Evolutionary conservation across 1,140 invertebrate genomes (phyloP), one percentile per base, ranked within the genome.

Genomic region (Drosophila sulfurigaster): DNA sequence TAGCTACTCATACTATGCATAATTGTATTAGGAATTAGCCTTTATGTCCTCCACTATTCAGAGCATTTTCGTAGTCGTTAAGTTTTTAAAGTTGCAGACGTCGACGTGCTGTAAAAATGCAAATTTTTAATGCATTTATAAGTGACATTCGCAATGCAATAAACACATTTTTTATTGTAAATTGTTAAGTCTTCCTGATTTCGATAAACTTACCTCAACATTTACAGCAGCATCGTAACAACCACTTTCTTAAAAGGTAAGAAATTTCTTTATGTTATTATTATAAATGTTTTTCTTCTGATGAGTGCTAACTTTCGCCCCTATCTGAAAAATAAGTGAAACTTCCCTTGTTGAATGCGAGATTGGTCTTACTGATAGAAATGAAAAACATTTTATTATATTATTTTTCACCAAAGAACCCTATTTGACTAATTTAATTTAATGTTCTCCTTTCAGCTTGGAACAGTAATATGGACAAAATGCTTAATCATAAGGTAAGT

Each of bases 101-200:
- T 8, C 46, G 41, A 20, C 28, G 41, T 60, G 30, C 71, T 68
- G 71, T 69, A 74, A 13, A 52, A 69, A 74, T 74, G 65, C 71
- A 62, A 77, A 66, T 75, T 82, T 71, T 25, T 54, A 57, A 75
- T 74, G 83, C 82, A 87, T 87, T 87, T 88, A 88, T 56, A 73
- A 66, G 76, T 82, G 83, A 87, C 82, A 88, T 90, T 88, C 83
- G 75, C 83, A 88, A 88, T 90, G 83, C 83, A 88, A 89, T 89
- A 90, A 88, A 88, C 68, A 45, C 75, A 75, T 45, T 88, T 25
- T 78, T 85, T 81, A 88, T 88, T 87, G 86, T 89, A 68, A 15
- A 65, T 11, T 10, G 51, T 16, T 2, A n/a, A 4, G 28, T 28
- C 8, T n/a, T 20, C n/a, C 11, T n/a, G 11, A 43, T 43, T 78